Base-by-base conservation (phyloP, 2,797 vertebrate genomes). In the Chloroceryle inda region DNA sequence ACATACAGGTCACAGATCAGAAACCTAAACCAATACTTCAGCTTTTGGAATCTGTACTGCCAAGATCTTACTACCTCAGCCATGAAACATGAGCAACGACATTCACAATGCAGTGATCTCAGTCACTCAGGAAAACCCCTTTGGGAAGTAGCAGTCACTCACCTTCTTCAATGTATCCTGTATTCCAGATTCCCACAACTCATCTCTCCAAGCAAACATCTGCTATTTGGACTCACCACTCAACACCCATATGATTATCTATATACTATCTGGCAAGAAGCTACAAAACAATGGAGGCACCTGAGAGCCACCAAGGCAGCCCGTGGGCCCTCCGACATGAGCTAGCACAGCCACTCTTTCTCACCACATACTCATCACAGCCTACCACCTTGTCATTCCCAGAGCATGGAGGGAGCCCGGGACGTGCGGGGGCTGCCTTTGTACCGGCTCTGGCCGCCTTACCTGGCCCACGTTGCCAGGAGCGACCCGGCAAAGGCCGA, bases 271-370 rank as follows among this genome's bases (percentile, higher is more conserved):
- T 14, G 35, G 21, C 40, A 21, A 23, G 50, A 33, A 50, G 59
- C 59, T 37, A 24, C 42, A 58, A 62, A 53, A 42, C 37, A 9
- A 18, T 1, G 2, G 24, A 20, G 42, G 47, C 52, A 29, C 1
- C 26, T 4, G 4, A 50, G 61, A n/a, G 50, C 23, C 50, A 10
- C 29, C 31, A 4, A 13, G 49, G 6, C 35, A 23, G 59, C 27
- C 26, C 2, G 17, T 0, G 13, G 31, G 67, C 42, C 24, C 15
- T 12, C 10, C 3, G 44, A 2, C 6, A 0, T 40, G 0, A 44
- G n/a, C 59, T 1, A 33, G 31, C 63, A 10, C 47, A 16, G 13
- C 64, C 49, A 13, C 40, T 22, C 85, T 35, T 17, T n/a, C 49
- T 14, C 16, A 17, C 29, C 61, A 13, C 23, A 1, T 1, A 3